Evolutionary conservation across 2,113 vertebrate species (phyloP), one percentile per base, ranked within the genome.

Genomic region (Hemiscyllium ocellatum): DNA sequence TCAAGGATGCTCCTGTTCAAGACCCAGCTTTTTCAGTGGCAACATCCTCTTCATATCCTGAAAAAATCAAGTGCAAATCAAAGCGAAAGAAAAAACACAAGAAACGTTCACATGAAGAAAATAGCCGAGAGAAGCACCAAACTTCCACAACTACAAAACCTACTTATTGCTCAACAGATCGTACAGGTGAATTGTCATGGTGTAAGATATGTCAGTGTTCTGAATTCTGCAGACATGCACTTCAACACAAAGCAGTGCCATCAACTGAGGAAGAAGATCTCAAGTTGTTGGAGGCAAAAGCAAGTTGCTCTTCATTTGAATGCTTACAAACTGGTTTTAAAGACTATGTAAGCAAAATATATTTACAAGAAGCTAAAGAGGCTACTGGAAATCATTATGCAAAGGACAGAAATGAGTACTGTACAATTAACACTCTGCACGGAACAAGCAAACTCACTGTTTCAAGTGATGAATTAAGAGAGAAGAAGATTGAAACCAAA

Each of bases 281-380:
- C 29, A 42, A 76, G 68, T 42, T 33, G 68, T 37, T 95, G 94
- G 72, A 95, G 42, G 6, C 69, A 29, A 95, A 95, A 95, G 26
- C 24, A 95, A 72, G 68, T 72, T 42, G 96, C 90, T 95, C 96
- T 96, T 97, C 97, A 42, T 19, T 96, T 95, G 90, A 96, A 2
- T 13, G 76, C 96, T 96, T 96, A 96, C 97, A 95, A 56, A 96
- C 95, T 91, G 47, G 72, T 95, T 95, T 72, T 70, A 50, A 95
- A 95, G 37, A 72, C 47, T 33, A n/a, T 52, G 6, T 95, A 52
- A 50, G 42, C 22, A 95, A 76, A 52, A 17, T 12, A 52, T 72
- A 50, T 95, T 2, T 33, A 15, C 24, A 95, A 72, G 22, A 50
- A 72, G 42, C 68, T 95, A 37, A 50, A 72, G 94, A 33, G 20